Evolutionary conservation across 2,797 vertebrate species (phyloP), one percentile per base, ranked within the genome.

Genomic region (Semaprochilodus insignis): DNA sequence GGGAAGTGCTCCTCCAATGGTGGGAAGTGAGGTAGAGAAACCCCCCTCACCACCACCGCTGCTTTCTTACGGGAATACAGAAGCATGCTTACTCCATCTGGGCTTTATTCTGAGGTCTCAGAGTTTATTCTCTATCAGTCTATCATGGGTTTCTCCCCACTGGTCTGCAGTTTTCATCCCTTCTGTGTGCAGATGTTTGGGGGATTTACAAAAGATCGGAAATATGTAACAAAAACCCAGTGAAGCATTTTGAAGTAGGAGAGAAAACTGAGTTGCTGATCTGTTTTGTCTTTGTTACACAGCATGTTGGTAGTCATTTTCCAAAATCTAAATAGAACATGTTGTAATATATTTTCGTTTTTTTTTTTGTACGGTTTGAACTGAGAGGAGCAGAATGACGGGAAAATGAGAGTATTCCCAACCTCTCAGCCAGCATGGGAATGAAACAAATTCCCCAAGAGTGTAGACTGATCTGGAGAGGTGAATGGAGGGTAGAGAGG

Each of bases 1-100:
- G 94, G 93, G 93, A 95, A 94, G 91, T 91, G 87, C 88, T 86
- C 84, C 78, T 63, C 48, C 87, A 88, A 88, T 92, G 89, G 92
- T 92, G 89, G 93, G 91, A 93, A 92, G 90, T 91, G 92, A 92
- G 87, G 88, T 89, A 87, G 10, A 75, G 51, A 55, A 23, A 4
- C 21, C 36, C 36, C 40, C 21, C 15, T 27, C 40, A 4, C 67
- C 67, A 23, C 67, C 36, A 25, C 73, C 6, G 7, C 48, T 6
- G 73, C 80, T 87, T 86, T 79, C 87, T 94, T 93, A 91, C 88
- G 89, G 91, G 91, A 93, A 93, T 27, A 81, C 85, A 51, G 78
- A 83, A 69, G 48, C 62, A 81, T 83, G 63, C 69, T 57, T 25
- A 34, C 83, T 57, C 70, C 67, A 84, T 82, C 80, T 86, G 83